These are phyloP conservation scores for Zoanthus sansibaricus DNA, from an alignment of 92 coral and sea anemone species.

Conservation along the genomic window DNA sequence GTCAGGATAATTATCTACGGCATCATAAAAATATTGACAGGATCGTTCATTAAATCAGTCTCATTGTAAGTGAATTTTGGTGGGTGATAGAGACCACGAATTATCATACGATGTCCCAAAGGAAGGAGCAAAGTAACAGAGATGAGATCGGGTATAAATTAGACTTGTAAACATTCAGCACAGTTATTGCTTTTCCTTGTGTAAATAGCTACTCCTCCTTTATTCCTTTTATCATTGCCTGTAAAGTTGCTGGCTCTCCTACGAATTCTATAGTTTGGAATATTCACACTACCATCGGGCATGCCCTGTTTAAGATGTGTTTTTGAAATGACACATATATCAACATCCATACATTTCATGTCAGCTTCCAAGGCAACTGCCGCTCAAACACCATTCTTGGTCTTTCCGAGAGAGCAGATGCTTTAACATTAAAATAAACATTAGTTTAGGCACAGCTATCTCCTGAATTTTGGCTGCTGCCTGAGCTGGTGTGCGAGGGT, in stretches of 20 bases:
- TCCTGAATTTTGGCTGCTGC: too few relatives aligned
- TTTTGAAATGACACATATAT: conserved; percentile 63
- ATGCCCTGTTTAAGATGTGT: conserved; percentile 51
- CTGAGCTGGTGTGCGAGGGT: too few relatives aligned
- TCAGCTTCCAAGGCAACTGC: conserved; percentile 3
- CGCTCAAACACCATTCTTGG: conserved; percentile 62
- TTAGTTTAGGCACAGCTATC: conserved; percentile 63
- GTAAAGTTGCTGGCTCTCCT: conserved; percentile 65
- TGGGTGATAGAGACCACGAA: conserved; percentile 23
- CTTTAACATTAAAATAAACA: conserved; percentile 27
- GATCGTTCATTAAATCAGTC: background rate
- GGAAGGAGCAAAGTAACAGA: background rate
- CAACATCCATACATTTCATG: conserved; percentile 52
- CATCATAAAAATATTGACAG: background rate
- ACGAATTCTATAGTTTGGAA: conserved; percentile 31
- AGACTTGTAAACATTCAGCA: conserved; percentile 52
- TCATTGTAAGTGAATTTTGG: conserved; percentile 11
- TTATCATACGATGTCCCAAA: conserved; percentile 4
- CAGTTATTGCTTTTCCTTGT: conserved; percentile 53
- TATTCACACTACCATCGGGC: conserved; percentile 67
- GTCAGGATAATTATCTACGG: conserved; percentile 32
- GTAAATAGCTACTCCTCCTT: conserved; percentile 72
- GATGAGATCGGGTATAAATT: background rate
- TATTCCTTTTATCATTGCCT: conserved; percentile 51
- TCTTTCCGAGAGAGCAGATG: conserved; percentile 60